These are phyloP conservation scores for Epinephelus awoara DNA, from an alignment of 2,797 vertebrate genomes.

Conservation along the genomic window DNA sequence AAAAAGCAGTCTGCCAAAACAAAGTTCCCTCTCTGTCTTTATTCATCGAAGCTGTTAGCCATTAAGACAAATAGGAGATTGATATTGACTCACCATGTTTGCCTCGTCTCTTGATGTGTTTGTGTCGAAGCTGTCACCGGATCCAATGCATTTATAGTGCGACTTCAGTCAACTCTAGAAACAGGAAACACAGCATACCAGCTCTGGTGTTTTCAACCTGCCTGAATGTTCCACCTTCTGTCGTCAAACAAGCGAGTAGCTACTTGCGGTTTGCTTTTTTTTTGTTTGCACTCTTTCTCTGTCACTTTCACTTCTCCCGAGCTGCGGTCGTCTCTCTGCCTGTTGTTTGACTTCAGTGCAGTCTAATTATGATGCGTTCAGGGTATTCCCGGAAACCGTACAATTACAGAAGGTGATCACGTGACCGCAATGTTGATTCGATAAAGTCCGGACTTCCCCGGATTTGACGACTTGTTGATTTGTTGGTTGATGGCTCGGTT, in stretches of 20 bases:
- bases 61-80: rapidly evolving
- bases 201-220: not conserved
- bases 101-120: constrained; percentile 16
- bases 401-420: not conserved
- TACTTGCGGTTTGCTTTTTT: not conserved
- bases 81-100: constrained; percentile 73
- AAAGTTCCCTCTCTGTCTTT: not conserved
- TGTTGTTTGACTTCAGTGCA: not conserved
- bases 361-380: constrained; percentile 33
- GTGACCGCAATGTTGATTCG: not conserved
- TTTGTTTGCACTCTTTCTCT: too few relatives aligned
- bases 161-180: constrained; percentile 12
- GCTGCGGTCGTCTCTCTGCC: rapidly evolving
- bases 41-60: not conserved
- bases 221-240: not conserved
- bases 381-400: constrained; percentile 28
- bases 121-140: constrained; percentile 60
- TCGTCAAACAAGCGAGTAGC: rapidly evolving
- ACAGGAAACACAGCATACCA: constrained; percentile 37
- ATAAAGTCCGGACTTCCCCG: not conserved
- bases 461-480: not conserved
- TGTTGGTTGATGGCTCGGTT: not conserved
- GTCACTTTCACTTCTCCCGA: constrained; percentile 34
- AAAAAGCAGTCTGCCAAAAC: not conserved
- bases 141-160: constrained; percentile 52